Base-by-base conservation (phyloP, 2,797 vertebrate genomes). In the Chromis chromis region DNA sequence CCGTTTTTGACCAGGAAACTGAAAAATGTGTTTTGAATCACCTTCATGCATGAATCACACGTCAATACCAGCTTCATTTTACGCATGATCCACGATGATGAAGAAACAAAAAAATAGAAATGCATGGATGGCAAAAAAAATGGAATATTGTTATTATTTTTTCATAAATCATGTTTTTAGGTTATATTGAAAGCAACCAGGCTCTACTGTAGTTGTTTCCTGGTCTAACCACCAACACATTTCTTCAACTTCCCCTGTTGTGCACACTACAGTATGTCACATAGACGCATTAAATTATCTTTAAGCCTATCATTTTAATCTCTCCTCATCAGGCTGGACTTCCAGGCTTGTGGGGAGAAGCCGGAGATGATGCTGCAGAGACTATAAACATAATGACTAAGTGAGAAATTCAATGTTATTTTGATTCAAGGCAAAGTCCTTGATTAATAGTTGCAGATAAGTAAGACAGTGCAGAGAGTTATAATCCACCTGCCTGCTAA, bases 401-500 rank as follows among this genome's bases (percentile, higher is more conserved):
- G 19, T 48, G 44, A 66, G 16, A 65, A 31, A 73, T 33, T 13
- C 10, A 31, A 6, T 16, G n/a, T 17, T 40, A 28, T 44, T 59
- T 76, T 57, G 36, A 42, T 44, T 65, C 19, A 39, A 65, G 68
- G n/a, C 16, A 39, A 62, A 70, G 16, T 36, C 31, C 42, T 65
- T 24, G 22, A 78, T 66, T 50, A 53, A 42, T 31, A 13, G 46
- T 27, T 59, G 28, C 27, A 42, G 50, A 46, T 27, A 31, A 60
- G 42, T 16, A 53, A n/a, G 33, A 62, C 33, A 59, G 24, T 9
- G 16, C 9, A 48, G 40, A 42, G 8, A 3, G 2, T 27, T 54
- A 56, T n/a, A 69, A 57, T 66, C 54, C 46, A 76, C 70, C 59
- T 69, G 21, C 13, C 55, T 12, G 21, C 21, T 33, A 79, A 5